These are phyloP conservation scores for Melanotaenia nigrans DNA, from an alignment of 2,797 vertebrate genomes.

Conservation along the genomic window DNA sequence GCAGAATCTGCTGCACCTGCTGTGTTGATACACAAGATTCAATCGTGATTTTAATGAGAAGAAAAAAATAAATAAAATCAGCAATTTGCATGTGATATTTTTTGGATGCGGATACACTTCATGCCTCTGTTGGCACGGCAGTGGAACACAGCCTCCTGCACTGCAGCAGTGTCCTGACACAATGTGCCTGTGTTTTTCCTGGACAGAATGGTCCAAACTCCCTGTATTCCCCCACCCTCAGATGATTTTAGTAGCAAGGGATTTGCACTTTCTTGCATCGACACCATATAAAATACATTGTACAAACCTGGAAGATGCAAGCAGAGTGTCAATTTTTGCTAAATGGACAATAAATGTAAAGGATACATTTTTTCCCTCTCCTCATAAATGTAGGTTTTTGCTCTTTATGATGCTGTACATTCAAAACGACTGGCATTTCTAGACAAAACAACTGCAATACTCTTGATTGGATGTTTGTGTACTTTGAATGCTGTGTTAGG, in stretches of 20 bases:
- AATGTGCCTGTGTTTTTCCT: too few relatives aligned
- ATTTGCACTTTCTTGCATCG: conserved; percentile 3
- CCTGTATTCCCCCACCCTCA: too few relatives aligned
- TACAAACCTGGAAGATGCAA: conserved; percentile 3
- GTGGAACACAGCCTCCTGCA: neutral
- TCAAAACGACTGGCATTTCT: too few relatives aligned
- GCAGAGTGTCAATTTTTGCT: neutral
- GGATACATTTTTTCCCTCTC: neutral
- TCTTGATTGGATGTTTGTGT: neutral
- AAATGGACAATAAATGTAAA: conserved; percentile 1
- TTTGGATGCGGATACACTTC: too few relatives aligned
- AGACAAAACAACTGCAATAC: too few relatives aligned
- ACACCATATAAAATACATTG: neutral
- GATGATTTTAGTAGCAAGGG: conserved; percentile 3
- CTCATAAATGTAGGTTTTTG: neutral
- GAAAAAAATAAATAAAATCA: neutral
- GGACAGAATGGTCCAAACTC: too few relatives aligned
- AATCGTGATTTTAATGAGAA: neutral
- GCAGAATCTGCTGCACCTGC: neutral
- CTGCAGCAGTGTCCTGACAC: neutral
- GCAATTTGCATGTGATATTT: neutral
- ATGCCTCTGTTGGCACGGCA: too few relatives aligned
- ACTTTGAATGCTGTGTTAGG: neutral
- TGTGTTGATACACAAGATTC: neutral
- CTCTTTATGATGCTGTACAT: neutral